phyloP scores from a whole-genome alignment of 2,797 vertebrate genomes.

The Telmatherina bonti region DNA sequence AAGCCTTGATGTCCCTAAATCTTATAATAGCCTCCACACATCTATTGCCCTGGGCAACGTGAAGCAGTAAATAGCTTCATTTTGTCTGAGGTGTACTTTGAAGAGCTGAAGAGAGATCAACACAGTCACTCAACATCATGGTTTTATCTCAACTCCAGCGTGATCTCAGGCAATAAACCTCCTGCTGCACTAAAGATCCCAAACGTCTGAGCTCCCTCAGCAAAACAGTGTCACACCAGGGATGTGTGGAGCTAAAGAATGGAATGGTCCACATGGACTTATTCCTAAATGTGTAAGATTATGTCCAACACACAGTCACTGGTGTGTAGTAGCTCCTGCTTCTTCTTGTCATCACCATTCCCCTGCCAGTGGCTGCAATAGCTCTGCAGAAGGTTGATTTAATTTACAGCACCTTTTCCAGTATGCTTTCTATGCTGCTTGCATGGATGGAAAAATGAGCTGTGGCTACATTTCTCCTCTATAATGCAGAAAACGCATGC shows the following conservation, averaged over 20 bases:
- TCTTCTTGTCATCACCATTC: background rate
- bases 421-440: background rate
- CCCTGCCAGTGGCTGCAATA: slow-evolving; percentile 1
- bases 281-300: slow-evolving; percentile 5
- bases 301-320: slow-evolving; percentile 19
- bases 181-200: slow-evolving; percentile 22
- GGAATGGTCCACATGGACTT: slow-evolving; percentile 8
- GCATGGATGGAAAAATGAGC: slow-evolving; percentile 7
- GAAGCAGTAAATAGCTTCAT: slow-evolving; percentile 65
- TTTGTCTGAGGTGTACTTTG: slow-evolving; percentile 65
- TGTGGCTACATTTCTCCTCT: slow-evolving; percentile 11
- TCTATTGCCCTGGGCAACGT: slow-evolving; percentile 62
- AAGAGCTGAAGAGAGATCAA: slow-evolving; percentile 68
- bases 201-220: slow-evolving; percentile 33
- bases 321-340: slow-evolving; percentile 1
- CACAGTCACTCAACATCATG: slow-evolving; percentile 65
- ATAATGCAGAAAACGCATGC: slow-evolving; percentile 5
- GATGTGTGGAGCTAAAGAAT: slow-evolving; percentile 32
- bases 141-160: slow-evolving; percentile 54
- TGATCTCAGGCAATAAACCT: slow-evolving; percentile 55
- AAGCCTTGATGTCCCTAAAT: slow-evolving; percentile 67
- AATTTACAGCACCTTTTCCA: slow-evolving; percentile 18
- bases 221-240: slow-evolving; percentile 34
- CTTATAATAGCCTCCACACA: slow-evolving; percentile 64
- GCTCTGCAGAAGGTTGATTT: slow-evolving; percentile 34